Evolutionary conservation across 2,113 vertebrate genomes (phyloP).

Genomic region (Callopanchax toddi): DNA sequence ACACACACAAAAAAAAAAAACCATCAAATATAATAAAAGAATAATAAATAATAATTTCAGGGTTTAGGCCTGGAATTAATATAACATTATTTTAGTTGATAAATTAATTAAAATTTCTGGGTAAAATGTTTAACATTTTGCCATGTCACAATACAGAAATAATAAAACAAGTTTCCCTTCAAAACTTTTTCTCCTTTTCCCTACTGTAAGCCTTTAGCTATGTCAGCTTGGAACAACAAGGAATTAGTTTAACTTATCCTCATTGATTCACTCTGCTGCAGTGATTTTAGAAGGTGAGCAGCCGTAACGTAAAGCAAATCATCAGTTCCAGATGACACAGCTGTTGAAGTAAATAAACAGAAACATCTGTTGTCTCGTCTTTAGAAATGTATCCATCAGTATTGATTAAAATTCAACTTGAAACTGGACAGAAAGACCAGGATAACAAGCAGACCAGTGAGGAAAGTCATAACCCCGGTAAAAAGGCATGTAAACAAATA

Average conservation of each 20-base stretch:
- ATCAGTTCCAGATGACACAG: conserved; percentile 28
- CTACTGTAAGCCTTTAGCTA: conserved; percentile 32
- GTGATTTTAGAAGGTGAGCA: conserved; percentile 29
- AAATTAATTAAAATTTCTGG: too few species aligned
- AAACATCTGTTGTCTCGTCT: too few species aligned
- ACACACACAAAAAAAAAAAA: too few species aligned
- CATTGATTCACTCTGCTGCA: conserved; percentile 50
- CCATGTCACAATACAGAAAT: too few species aligned
- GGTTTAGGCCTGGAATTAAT: too few species aligned
- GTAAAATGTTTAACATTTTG: too few species aligned
- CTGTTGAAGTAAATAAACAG: conserved; percentile 25
- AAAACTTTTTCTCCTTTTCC: conserved; percentile 23
- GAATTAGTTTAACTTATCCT: conserved; percentile 58
- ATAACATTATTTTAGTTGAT: too few species aligned
- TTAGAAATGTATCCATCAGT: conserved; percentile 19
- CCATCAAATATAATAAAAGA: too few species aligned
- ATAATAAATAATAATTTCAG: too few species aligned
- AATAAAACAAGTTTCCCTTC: conserved; percentile 25
- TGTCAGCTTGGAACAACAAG: conserved; percentile 33
- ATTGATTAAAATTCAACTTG: conserved; percentile 14
- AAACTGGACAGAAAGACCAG: neutral
- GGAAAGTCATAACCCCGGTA: conserved; percentile 49
- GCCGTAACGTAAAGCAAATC: conserved; percentile 11
- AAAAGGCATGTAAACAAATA: too few species aligned
- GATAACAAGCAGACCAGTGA: conserved; percentile 2